Base-by-base conservation (phyloP, 2,113 vertebrate genomes). In the Callipepla squamata region DNA sequence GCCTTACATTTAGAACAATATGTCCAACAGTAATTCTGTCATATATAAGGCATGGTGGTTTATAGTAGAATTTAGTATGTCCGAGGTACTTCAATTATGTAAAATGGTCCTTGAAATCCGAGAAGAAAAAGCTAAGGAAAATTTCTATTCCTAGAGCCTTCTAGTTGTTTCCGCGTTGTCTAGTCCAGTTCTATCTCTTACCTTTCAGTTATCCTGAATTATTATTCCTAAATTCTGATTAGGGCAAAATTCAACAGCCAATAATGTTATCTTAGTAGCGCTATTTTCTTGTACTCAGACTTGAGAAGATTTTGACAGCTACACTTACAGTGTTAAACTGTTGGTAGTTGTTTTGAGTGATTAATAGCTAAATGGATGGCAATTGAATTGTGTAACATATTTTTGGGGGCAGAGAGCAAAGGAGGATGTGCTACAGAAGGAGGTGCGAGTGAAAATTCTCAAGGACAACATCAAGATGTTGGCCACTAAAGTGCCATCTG, bases 371-470 rank as follows among this genome's bases (percentile, higher is more conserved):
- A 47, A 50, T 0, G 0, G 16, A 26, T 13, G 65, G 30, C n/a
- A 73, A 2, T 15, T 72, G 26, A 65, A 87, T 55, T 0, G 0
- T 22, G 3, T 8, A 48, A 63, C 66, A 4, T 0, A 0, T 89
- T 74, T 93, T 58, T 92, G 89, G 90, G 69, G 81, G 28, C 97
- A 99, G 99, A 98, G 99, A 92, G 99, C 99, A 1, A 99, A 99
- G 97, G 99, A 99, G 98, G 99, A 99, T 15, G 99, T 99, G 97
- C 81, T 99, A 36, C 99, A 99, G 98, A 99, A 99, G 65, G 99
- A 99, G 94, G 99, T 99, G 96, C 97, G 99, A 66, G 99, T 99
- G 96, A 99, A 99, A 98, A 99, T 99, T 95, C 97, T 99, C 80
- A 99, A 99, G 96, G 99, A 99, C 97, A 99, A 96, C 93, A 99